Conservation (phyloP, 2,888 invertebrate species). For the Odontomyia ornata region DNA sequence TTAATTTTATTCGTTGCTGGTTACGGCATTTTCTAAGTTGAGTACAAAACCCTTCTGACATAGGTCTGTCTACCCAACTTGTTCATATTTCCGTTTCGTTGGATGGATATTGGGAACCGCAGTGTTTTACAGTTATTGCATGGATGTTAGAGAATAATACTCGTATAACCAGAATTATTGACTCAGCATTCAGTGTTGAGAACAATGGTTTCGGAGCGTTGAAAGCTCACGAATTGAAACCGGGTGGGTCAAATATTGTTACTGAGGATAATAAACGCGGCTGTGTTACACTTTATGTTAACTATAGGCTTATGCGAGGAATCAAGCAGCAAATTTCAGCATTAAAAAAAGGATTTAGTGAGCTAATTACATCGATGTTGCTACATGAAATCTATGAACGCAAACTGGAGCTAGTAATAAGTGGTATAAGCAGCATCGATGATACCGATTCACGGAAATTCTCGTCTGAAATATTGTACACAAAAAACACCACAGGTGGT, state of each 20-base stretch:
- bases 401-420: constrained; percentile 92
- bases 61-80: too few relatives aligned
- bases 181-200: too few relatives aligned
- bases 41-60: too few relatives aligned
- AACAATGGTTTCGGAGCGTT: too few relatives aligned
- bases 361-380: constrained; percentile 84
- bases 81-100: too few relatives aligned
- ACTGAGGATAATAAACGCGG: constrained; percentile 94
- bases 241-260: constrained; percentile 87
- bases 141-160: constrained; percentile 79
- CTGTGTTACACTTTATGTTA: constrained; percentile 91
- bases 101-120: too few relatives aligned
- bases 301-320: too few relatives aligned
- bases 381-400: constrained; percentile 90
- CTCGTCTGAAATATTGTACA: constrained; percentile 91
- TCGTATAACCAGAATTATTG: constrained; percentile 87
- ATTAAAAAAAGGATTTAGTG: too few relatives aligned
- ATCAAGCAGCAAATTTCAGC: constrained; percentile 97
- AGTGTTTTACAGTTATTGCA: too few relatives aligned
- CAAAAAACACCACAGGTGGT: constrained; percentile 85
- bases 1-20: too few relatives aligned
- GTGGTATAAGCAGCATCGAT: constrained; percentile 92
- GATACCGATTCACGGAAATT: constrained; percentile 94
- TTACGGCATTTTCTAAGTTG: too few relatives aligned
- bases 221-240: constrained; percentile 90